Evolutionary conservation across 2,113 vertebrate genomes (phyloP).

Genomic region (Megalops atlanticus): DNA sequence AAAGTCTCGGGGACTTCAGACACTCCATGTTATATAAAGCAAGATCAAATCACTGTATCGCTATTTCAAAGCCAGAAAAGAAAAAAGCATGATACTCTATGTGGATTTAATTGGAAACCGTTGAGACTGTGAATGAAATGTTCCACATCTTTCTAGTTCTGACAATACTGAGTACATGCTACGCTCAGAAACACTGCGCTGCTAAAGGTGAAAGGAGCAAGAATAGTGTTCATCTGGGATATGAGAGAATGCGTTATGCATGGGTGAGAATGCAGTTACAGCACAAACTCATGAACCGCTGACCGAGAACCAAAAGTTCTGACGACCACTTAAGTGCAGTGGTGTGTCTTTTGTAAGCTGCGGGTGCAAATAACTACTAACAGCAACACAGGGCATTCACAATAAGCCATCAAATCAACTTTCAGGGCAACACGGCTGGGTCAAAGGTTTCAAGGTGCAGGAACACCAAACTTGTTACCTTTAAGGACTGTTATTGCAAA

Average conservation of each 20-base stretch:
- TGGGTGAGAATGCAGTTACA: neutral
- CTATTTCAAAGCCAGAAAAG: neutral
- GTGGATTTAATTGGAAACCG: neutral
- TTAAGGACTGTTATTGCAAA: neutral
- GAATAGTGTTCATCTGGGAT: neutral
- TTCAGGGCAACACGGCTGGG: neutral
- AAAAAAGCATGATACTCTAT: conserved; percentile 10
- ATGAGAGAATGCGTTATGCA: neutral
- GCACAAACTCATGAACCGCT: neutral
- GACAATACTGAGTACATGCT: neutral
- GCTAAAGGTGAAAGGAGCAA: neutral
- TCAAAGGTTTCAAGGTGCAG: neutral
- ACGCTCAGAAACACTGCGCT: neutral
- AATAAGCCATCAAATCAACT: neutral
- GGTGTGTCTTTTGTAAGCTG: neutral
- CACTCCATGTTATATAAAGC: neutral
- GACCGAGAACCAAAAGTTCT: neutral
- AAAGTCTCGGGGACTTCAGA: conserved; percentile 2
- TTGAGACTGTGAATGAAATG: neutral
- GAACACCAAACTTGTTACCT: neutral
- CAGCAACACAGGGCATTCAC: conserved; percentile 4
- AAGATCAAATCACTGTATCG: neutral
- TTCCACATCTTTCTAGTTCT: neutral
- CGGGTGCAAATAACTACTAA: neutral
- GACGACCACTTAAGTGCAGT: conserved; percentile 1